A percentile compares a stretch with the other conserved stretches of the same genome.
These are phyloP conservation scores for Panulirus ornatus DNA, from an alignment of 1,140 invertebrate genomes.

Conservation along the genomic window DNA sequence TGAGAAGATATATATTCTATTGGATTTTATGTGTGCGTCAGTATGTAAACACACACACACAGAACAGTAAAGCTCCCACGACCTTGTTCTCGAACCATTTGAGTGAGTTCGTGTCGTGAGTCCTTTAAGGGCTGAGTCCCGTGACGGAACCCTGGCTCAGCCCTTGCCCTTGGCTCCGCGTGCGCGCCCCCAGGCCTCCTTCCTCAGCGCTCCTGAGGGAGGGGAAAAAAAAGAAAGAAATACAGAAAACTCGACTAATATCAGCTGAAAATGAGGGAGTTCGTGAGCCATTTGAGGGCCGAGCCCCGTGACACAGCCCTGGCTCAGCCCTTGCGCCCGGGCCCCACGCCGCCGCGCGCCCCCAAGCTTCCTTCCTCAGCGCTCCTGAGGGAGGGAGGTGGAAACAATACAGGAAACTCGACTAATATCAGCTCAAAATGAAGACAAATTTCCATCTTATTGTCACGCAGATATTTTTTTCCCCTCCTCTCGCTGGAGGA, in stretches of 20 bases:
- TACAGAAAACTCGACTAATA: constrained; percentile 12
- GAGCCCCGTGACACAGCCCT: neutral
- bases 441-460: constrained; percentile 15
- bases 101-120: too few relatives aligned
- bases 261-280: constrained; percentile 14
- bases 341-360: neutral
- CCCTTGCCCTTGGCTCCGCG: too few relatives aligned
- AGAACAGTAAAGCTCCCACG: too few relatives aligned
- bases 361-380: neutral
- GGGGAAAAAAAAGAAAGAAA: constrained; percentile 4
- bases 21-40: too few relatives aligned
- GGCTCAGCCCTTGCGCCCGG: neutral
- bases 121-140: too few relatives aligned
- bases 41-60: too few relatives aligned
- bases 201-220: neutral
- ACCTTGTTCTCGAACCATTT: too few relatives aligned
- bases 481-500: too few relatives aligned
- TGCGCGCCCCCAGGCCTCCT: neutral
- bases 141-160: too few relatives aligned
- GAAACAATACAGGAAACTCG: constrained; percentile 13
- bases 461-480: neutral
- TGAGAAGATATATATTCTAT: too few relatives aligned
- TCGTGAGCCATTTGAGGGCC: too few relatives aligned
- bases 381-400: too few relatives aligned
- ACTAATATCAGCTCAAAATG: constrained; percentile 15